Conservation (phyloP, 2,113 vertebrate genomes). For the Tyto alba region DNA sequence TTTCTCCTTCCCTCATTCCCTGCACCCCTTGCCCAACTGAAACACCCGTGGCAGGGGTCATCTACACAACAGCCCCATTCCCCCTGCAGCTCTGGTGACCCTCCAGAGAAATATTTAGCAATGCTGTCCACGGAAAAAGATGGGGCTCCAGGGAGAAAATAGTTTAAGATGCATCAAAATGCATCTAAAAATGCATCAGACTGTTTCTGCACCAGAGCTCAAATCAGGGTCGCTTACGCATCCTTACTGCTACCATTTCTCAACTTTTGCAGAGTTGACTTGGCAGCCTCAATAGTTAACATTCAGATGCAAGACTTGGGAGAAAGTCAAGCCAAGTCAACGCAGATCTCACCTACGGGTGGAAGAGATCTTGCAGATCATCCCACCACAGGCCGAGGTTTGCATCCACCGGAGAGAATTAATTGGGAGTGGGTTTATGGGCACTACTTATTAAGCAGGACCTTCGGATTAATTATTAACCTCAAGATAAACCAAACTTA, state of each 20-base stretch:
- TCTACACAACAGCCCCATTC: background rate
- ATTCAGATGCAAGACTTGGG: background rate
- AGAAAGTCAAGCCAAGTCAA: background rate
- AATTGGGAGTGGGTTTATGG: background rate
- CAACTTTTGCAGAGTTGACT: background rate
- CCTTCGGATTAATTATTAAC: slow-evolving; percentile 60
- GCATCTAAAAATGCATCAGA: background rate
- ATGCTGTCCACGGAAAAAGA: background rate
- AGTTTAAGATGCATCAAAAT: background rate
- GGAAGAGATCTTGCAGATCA: background rate
- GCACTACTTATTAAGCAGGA: slow-evolving; percentile 4
- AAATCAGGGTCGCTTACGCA: background rate
- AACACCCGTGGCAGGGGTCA: background rate
- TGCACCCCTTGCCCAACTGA: background rate
- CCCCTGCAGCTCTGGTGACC: background rate
- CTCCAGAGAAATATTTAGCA: background rate
- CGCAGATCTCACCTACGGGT: background rate
- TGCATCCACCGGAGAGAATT: background rate
- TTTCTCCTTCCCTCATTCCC: background rate
- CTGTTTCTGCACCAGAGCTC: background rate
- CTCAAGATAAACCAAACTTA: slow-evolving; percentile 46
- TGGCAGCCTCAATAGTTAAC: background rate
- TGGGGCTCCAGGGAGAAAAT: background rate
- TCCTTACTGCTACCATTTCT: background rate
- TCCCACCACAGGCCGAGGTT: background rate